phyloP scores from a whole-genome alignment of 1,140 invertebrate species.

The Pogonomyrmex californicus region DNA sequence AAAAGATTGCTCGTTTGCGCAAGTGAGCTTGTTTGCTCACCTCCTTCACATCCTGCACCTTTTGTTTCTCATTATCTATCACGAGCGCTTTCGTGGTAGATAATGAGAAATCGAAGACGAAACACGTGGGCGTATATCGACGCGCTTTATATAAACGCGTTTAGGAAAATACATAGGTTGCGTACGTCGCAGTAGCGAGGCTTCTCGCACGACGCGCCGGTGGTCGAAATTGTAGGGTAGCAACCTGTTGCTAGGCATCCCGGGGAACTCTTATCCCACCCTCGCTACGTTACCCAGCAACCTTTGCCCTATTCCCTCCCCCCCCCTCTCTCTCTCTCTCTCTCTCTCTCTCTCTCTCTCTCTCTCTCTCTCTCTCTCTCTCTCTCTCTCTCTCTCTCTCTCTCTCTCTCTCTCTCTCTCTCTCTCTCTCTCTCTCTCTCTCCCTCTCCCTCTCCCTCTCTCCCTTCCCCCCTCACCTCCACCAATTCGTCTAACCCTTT shows the following conservation, averaged over 20 bases:
- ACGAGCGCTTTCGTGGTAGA: neutral
- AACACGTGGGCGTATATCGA: neutral
- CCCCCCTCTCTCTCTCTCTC: conserved; percentile 12
- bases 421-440: neutral
- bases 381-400: neutral
- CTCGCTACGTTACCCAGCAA: conserved; percentile 76
- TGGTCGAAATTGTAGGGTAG: conserved; percentile 82
- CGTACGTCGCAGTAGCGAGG: conserved; percentile 17
- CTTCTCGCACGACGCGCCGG: conserved; percentile 18
- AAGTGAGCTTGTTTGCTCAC: neutral
- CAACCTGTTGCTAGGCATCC: conserved; percentile 86
- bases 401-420: neutral
- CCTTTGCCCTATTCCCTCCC: conserved; percentile 32
- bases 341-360: neutral
- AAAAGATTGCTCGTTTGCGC: neutral
- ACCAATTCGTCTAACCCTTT: no score
- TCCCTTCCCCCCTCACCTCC: no score
- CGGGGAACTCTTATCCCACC: conserved; percentile 80
- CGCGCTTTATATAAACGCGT: conserved; percentile 7
- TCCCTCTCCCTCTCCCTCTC: no score
- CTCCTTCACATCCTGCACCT: neutral
- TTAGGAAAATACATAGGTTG: conserved; percentile 24
- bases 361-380: neutral
- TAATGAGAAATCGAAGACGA: conserved; percentile 42
- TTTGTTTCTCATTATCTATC: neutral